These are phyloP conservation scores for Chascanopsetta lugubris DNA, from an alignment of 2,113 vertebrate genomes.

Conservation along the genomic window DNA sequence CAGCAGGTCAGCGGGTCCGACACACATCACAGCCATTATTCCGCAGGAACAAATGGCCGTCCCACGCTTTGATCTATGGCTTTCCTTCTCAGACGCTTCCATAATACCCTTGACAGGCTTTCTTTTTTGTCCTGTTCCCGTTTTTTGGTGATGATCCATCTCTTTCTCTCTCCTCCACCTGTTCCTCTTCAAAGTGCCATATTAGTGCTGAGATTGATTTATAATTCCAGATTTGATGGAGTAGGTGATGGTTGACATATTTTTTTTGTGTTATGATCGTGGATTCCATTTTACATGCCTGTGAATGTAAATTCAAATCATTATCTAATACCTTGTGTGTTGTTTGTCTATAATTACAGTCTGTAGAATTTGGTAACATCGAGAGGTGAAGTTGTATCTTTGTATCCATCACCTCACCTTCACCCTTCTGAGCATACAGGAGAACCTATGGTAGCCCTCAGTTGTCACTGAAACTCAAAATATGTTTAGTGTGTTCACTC, in stretches of 20 bases:
- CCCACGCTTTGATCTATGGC: slow-evolving; percentile 82
- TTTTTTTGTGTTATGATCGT: slow-evolving; percentile 45
- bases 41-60: slow-evolving; percentile 82
- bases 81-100: slow-evolving; percentile 79
- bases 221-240: slow-evolving; percentile 70
- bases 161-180: slow-evolving; percentile 68
- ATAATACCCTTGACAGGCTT: slow-evolving; percentile 83
- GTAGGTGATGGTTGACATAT: slow-evolving; percentile 49
- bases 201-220: slow-evolving; percentile 68
- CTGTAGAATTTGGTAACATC: no score
- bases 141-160: slow-evolving; percentile 73
- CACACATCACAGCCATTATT: slow-evolving; percentile 84
- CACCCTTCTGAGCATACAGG: no score
- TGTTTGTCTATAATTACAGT: neutral
- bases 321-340: slow-evolving; percentile 8
- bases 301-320: slow-evolving; percentile 28
- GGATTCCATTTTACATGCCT: neutral
- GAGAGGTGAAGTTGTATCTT: no score
- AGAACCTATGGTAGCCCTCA: no score
- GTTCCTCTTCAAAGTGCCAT: slow-evolving; percentile 63
- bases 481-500: no score
- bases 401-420: no score
- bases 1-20: slow-evolving; percentile 79
- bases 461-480: no score
- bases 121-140: slow-evolving; percentile 75